Evolutionary conservation across 2,888 invertebrate genomes (phyloP).

Genomic region (Macaria liturata): DNA sequence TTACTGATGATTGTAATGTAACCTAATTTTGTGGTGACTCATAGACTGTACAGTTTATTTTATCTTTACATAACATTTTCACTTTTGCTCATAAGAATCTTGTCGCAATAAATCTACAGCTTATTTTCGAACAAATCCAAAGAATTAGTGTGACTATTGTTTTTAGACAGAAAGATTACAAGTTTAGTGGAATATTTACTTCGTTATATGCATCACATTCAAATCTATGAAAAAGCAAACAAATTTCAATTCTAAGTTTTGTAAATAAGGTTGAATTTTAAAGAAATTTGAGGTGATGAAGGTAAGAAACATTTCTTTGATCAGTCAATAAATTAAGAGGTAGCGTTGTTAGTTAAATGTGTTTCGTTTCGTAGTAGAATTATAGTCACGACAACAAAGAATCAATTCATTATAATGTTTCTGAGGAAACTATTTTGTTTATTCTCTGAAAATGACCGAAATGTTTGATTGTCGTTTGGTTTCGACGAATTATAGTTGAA

Average conservation of each 20-base stretch:
- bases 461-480: conserved; percentile 7
- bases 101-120: neutral
- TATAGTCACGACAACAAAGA: conserved; percentile 32
- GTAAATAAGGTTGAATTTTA: conserved; percentile 4
- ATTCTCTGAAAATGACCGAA: conserved; percentile 15
- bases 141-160: too few relatives aligned
- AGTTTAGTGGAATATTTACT: too few relatives aligned
- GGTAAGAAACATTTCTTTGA: conserved; percentile 31
- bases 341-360: conserved; percentile 22
- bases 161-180: too few relatives aligned
- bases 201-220: neutral
- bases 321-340: conserved; percentile 33
- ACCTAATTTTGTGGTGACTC: conserved; percentile 28
- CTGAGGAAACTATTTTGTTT: conserved; percentile 14
- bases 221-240: neutral
- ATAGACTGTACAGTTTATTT: conserved; percentile 20
- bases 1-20: conserved; percentile 20
- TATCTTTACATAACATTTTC: conserved; percentile 17
- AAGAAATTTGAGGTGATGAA: neutral
- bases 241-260: neutral
- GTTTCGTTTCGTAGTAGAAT: conserved; percentile 30
- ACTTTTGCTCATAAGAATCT: conserved; percentile 1
- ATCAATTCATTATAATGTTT: conserved; percentile 15
- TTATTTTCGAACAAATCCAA: too few relatives aligned
- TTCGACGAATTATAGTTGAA: conserved; percentile 2